A percentile compares a stretch with the other conserved stretches of the same genome.
These are phyloP conservation scores for Ophiothrix spiculata DNA, from an alignment of 35 echinoderm and acorn worm genomes.

Conservation along the genomic window DNA sequence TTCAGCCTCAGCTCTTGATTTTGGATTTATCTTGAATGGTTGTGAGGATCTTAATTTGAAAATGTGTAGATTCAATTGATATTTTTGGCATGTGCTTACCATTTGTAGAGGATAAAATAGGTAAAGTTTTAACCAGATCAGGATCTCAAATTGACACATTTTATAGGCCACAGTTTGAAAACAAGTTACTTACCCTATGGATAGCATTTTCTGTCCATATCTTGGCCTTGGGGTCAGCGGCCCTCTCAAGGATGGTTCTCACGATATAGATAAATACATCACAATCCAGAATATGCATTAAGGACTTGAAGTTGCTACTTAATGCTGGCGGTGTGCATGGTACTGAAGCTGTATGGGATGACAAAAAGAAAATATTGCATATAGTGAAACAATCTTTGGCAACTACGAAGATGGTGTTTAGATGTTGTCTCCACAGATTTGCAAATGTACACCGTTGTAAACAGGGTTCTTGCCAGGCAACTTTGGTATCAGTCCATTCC, in stretches of 20 bases:
- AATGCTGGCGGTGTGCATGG: conserved; percentile 57
- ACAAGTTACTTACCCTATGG: conserved; percentile 72
- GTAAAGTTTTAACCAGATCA: too few relatives aligned
- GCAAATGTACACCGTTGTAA: too few relatives aligned
- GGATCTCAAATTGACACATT: too few relatives aligned
- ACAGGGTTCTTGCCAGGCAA: too few relatives aligned
- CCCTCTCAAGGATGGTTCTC: conserved; percentile 51
- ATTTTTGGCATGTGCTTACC: too few relatives aligned
- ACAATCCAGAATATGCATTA: conserved; percentile 64
- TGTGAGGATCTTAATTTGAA: too few relatives aligned
- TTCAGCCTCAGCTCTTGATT: too few relatives aligned
- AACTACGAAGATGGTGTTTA: not conserved
- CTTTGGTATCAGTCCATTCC: too few relatives aligned
- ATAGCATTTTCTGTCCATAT: conserved; percentile 73
- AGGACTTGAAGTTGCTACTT: conserved; percentile 52
- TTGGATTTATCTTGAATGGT: too few relatives aligned
- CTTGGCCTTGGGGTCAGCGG: conserved; percentile 57
- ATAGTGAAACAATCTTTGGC: not conserved
- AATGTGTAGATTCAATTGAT: too few relatives aligned
- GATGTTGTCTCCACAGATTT: not conserved
- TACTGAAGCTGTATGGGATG: conserved; percentile 48
- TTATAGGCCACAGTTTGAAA: too few relatives aligned
- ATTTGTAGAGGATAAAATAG: too few relatives aligned
- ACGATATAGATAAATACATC: conserved; percentile 69
- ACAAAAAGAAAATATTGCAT: conserved; percentile 12